Conservation (phyloP, 1,140 invertebrate species). For the Melanaphis sacchari region DNA sequence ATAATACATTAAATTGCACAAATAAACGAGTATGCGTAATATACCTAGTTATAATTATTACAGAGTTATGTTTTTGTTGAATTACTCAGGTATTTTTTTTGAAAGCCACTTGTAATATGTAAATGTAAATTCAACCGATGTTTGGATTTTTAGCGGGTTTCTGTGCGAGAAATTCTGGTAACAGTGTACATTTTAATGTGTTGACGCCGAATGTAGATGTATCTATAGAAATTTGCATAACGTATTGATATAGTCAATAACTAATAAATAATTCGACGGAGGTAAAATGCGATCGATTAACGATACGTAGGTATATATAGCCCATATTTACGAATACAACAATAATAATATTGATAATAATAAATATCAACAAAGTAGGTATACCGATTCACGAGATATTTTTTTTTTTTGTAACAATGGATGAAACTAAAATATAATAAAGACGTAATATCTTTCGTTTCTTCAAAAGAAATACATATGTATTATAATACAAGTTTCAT, state of each 20-base stretch:
- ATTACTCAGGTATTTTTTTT: background rate
- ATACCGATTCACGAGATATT: background rate
- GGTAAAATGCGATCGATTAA: background rate
- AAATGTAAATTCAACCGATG: background rate
- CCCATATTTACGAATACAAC: background rate
- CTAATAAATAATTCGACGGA: too few relatives aligned
- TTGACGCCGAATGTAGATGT: background rate
- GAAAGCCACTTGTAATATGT: background rate
- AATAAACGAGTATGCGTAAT: background rate
- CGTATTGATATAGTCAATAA: background rate
- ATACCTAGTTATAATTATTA: background rate
- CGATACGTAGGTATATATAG: background rate
- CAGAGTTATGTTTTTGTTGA: background rate
- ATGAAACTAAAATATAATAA: background rate
- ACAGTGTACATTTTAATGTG: background rate
- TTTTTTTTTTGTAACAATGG: slow-evolving; percentile 13
- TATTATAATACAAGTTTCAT: background rate
- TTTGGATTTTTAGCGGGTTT: background rate
- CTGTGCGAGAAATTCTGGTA: background rate
- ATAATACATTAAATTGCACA: background rate
- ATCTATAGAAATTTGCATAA: background rate
- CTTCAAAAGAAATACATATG: background rate
- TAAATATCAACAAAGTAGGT: background rate
- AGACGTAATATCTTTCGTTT: background rate
- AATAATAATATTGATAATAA: background rate